Evolutionary conservation across 2,113 vertebrate genomes (phyloP).

Genomic region (Triplophysa dalaica): DNA sequence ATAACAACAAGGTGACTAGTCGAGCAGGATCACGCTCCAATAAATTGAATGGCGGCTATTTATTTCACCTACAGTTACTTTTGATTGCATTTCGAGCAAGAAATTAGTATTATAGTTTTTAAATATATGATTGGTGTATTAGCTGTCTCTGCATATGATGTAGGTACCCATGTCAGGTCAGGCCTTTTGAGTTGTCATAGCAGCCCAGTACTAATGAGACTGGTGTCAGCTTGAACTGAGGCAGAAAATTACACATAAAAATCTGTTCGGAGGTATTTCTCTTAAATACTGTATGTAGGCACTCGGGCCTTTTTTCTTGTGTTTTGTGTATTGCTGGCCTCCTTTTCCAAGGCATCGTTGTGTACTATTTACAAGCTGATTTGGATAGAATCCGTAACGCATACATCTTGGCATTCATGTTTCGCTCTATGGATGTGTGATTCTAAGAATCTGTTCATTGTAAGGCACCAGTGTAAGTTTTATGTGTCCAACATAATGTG

Average conservation of each 20-base stretch:
- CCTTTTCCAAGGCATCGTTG: background rate
- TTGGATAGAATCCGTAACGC: background rate
- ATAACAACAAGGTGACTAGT: too few relatives aligned
- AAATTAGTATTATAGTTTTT: too few relatives aligned
- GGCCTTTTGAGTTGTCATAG: slow-evolving; percentile 34
- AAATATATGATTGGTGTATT: too few relatives aligned
- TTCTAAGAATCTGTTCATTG: background rate
- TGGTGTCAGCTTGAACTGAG: slow-evolving; percentile 19
- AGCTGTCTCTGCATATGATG: background rate
- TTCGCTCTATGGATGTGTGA: background rate
- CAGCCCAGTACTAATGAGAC: slow-evolving; percentile 26
- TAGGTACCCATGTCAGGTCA: slow-evolving; percentile 1
- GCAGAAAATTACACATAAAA: slow-evolving; percentile 21
- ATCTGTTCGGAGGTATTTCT: background rate
- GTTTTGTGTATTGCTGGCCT: background rate
- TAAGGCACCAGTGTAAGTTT: too few relatives aligned
- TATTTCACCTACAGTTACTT: too few relatives aligned
- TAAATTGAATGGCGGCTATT: too few relatives aligned
- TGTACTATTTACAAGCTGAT: background rate
- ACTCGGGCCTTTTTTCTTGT: background rate
- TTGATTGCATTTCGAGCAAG: too few relatives aligned
- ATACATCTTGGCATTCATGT: background rate
- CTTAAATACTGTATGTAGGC: background rate
- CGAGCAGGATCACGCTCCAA: too few relatives aligned
- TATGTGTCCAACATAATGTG: background rate